These are phyloP conservation scores for Tetragnatha versicolor DNA, from an alignment of 1,140 invertebrate genomes.

Conservation along the genomic window DNA sequence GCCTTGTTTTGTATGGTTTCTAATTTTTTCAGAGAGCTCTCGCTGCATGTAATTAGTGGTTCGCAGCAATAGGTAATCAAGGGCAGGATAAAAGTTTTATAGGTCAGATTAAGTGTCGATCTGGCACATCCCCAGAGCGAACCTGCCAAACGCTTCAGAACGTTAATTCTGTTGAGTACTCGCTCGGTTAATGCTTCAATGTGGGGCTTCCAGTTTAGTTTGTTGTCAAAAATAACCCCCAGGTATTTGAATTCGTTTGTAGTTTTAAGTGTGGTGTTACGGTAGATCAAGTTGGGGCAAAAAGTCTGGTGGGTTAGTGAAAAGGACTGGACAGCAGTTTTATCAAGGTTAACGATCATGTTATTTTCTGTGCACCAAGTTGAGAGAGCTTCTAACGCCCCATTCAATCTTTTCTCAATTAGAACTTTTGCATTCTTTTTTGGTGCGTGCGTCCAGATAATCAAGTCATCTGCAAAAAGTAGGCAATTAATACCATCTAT, in stretches of 20 bases:
- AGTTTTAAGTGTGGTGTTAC: background rate
- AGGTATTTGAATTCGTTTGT: constrained; percentile 15
- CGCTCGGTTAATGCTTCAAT: too few relatives aligned
- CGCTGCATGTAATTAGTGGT: background rate
- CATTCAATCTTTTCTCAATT: background rate
- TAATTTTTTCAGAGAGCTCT: background rate
- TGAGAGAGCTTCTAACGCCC: background rate
- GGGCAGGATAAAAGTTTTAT: constrained; percentile 7
- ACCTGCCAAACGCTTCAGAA: constrained; percentile 10
- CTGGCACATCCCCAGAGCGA: background rate
- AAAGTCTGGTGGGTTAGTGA: constrained; percentile 4
- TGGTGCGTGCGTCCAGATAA: constrained; percentile 4
- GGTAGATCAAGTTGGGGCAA: background rate
- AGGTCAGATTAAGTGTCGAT: background rate
- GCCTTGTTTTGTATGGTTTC: background rate
- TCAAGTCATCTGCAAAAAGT: constrained; percentile 3
- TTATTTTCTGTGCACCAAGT: constrained; percentile 23
- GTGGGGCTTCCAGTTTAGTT: constrained; percentile 1
- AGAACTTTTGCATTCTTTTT: background rate
- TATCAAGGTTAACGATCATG: constrained; percentile 5
- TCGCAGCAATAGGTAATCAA: constrained; percentile 17
- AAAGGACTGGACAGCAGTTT: background rate
- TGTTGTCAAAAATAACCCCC: constrained; percentile 18
- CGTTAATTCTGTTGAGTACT: background rate
- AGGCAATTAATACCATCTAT: background rate